These are phyloP conservation scores for Trinectes maculatus DNA, from an alignment of 2,113 vertebrate species.

Conservation along the genomic window DNA sequence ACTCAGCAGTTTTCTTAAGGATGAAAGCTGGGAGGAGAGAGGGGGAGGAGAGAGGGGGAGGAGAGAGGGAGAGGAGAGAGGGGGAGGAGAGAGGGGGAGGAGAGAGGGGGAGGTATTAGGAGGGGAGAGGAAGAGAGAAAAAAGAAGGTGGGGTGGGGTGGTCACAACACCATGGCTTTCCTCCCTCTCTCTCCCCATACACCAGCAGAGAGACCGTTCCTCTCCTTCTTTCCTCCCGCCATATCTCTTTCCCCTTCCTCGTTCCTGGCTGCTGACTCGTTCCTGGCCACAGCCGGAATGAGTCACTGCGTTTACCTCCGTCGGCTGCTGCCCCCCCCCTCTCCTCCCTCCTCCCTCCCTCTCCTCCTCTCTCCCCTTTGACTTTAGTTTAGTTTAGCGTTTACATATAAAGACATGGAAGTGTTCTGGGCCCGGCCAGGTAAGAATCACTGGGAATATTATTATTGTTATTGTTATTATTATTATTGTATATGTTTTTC, in stretches of 20 bases:
- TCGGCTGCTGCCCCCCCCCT: conserved; percentile 34
- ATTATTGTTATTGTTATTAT: neutral
- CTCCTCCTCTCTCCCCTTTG: neutral
- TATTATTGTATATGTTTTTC: neutral
- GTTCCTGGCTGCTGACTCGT: conserved; percentile 33
- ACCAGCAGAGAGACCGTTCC: neutral
- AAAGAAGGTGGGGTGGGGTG: no score
- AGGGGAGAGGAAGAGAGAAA: conserved; percentile 18
- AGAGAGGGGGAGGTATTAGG: conserved; percentile 20
- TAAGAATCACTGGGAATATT: conserved; percentile 43
- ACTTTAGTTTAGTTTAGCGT: conserved; percentile 15
- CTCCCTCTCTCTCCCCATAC: conserved; percentile 42
- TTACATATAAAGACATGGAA: conserved; percentile 61
- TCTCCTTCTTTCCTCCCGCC: conserved; percentile 6
- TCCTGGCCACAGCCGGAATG: conserved; percentile 52
- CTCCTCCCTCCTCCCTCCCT: conserved; percentile 3
- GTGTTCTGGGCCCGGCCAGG: conserved; percentile 73
- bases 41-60: no score
- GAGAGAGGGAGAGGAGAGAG: no score
- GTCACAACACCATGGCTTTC: no score
- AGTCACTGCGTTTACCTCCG: conserved; percentile 59
- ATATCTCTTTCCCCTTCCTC: conserved; percentile 8
- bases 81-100: conserved; percentile 13
- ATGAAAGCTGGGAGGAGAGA: no score
- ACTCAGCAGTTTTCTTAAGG: no score